A percentile compares a stretch with the other conserved stretches of the same genome.
These are phyloP conservation scores for Littorina saxatilis DNA, from an alignment of 1,140 invertebrate species.

Conservation along the genomic window DNA sequence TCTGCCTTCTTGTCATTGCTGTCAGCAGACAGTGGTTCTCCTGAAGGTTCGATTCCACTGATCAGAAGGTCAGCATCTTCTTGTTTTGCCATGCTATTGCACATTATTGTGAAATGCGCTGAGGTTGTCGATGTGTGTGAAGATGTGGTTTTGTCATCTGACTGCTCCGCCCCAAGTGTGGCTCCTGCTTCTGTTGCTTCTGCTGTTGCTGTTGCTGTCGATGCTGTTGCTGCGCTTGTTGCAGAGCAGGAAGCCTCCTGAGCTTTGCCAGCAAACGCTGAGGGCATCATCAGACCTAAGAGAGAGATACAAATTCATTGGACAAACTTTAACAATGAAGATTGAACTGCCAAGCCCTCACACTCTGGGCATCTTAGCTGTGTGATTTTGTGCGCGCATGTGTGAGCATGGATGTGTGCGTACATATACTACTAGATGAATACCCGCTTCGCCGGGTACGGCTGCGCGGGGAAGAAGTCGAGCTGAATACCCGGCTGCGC, in stretches of 20 bases:
- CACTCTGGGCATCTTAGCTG: no score
- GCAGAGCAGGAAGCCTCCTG: background rate
- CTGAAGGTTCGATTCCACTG: background rate
- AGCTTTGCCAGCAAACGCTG: background rate
- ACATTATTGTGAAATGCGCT: background rate
- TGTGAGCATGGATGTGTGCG: no score
- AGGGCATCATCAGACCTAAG: background rate
- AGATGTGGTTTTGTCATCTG: background rate
- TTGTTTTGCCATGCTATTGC: background rate
- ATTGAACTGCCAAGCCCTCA: no score
- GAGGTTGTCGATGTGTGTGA: background rate
- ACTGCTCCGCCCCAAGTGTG: background rate
- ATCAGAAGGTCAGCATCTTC: background rate
- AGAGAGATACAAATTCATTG: background rate
- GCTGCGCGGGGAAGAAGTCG: no score
- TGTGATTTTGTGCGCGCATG: no score
- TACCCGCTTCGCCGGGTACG: no score
- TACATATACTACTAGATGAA: no score
- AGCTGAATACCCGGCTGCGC: no score
- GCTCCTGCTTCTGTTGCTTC: background rate
- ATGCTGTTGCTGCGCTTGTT: background rate
- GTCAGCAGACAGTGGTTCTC: background rate
- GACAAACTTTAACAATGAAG: no score
- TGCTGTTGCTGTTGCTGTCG: background rate
- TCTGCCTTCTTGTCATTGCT: background rate